Evolutionary conservation across 2,888 invertebrate genomes (phyloP).

Genomic region (Hypolimnas misippus): DNA sequence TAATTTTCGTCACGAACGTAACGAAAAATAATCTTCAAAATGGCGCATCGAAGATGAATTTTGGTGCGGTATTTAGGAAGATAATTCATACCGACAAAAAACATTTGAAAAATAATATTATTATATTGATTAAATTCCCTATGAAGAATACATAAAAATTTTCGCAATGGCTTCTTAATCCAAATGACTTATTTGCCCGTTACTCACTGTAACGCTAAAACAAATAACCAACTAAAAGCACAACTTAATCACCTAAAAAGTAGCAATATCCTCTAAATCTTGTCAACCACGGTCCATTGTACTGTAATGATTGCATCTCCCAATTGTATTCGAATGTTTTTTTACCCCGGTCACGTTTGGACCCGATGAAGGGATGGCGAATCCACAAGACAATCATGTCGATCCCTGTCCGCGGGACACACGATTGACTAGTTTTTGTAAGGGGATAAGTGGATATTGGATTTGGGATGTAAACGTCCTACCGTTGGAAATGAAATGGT

Average conservation of each 20-base stretch:
- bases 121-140: too few species aligned
- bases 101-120: too few species aligned
- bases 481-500: neutral
- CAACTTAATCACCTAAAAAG: neutral
- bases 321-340: slow-evolving; percentile 9
- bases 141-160: too few species aligned
- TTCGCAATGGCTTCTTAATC: too few species aligned
- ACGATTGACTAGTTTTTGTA: slow-evolving; percentile 20
- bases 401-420: slow-evolving; percentile 11
- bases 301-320: neutral
- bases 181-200: too few species aligned
- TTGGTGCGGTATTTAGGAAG: too few species aligned
- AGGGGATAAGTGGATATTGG: slow-evolving; percentile 17
- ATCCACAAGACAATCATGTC: slow-evolving; percentile 4
- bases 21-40: too few species aligned
- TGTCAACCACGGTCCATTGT: neutral
- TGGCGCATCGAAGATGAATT: too few species aligned
- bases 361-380: slow-evolving; percentile 24
- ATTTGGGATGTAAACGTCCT: slow-evolving; percentile 1
- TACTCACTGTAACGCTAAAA: too few species aligned
- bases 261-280: neutral
- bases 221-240: too few species aligned
- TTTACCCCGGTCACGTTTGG: slow-evolving; percentile 32
- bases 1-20: too few species aligned
- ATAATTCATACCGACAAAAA: too few species aligned